These are phyloP conservation scores for Meiosimyza platycephala DNA, from an alignment of 2,888 invertebrate species.

Conservation along the genomic window DNA sequence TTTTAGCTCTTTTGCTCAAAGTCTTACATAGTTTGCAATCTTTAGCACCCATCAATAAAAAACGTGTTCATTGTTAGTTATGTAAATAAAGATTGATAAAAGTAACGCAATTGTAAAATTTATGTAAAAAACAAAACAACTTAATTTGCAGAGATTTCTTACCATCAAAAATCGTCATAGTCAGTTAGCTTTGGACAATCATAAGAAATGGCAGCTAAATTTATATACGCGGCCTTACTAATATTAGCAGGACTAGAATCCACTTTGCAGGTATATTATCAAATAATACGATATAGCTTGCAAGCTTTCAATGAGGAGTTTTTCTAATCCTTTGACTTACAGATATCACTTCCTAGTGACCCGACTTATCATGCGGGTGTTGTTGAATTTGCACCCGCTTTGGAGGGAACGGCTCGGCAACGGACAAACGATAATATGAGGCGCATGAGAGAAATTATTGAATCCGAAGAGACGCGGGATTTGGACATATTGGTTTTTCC, in stretches of 20 bases:
- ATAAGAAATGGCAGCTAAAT: slow-evolving; percentile 12
- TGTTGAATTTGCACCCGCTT: slow-evolving; percentile 70
- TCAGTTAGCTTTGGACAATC: slow-evolving; percentile 4
- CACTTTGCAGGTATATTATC: not conserved
- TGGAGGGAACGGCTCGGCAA: slow-evolving; percentile 46
- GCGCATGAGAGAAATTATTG: slow-evolving; percentile 53
- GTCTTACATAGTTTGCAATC: too few species aligned
- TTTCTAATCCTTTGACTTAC: slow-evolving; percentile 4
- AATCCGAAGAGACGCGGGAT: slow-evolving; percentile 49
- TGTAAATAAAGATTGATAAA: too few species aligned
- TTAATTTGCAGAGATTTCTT: too few species aligned
- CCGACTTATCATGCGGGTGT: slow-evolving; percentile 73
- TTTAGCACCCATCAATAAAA: too few species aligned
- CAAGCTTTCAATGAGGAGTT: too few species aligned
- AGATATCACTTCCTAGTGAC: slow-evolving; percentile 67
- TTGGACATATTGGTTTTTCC: slow-evolving; percentile 85
- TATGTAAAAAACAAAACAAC: too few species aligned
- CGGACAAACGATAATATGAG: slow-evolving; percentile 45
- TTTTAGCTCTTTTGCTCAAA: too few species aligned
- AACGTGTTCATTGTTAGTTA: too few species aligned
- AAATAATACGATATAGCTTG: too few species aligned
- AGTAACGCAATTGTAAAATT: too few species aligned
- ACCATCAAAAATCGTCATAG: not conserved
- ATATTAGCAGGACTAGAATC: not conserved
- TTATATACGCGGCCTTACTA: not conserved